Evolutionary conservation across 2,888 invertebrate species (phyloP).

Genomic region (Diabrotica balteata): DNA sequence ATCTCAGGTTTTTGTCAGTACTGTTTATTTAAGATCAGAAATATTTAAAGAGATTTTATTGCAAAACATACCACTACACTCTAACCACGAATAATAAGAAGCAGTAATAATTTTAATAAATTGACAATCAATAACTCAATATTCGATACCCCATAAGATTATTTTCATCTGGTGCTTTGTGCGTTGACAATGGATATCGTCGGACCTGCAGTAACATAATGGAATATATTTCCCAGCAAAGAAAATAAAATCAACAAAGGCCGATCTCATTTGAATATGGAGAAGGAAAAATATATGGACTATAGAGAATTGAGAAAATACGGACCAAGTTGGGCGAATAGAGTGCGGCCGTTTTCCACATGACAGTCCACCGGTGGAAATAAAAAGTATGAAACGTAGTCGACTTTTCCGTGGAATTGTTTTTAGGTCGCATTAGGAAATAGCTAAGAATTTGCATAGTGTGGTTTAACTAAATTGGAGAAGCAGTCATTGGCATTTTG

Average conservation of each 20-base stretch:
- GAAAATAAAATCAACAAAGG: constrained; percentile 27
- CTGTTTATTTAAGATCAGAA: too few species aligned
- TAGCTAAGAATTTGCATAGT: too few species aligned
- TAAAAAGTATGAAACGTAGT: constrained; percentile 14
- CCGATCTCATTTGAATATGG: constrained; percentile 30
- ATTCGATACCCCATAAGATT: constrained; percentile 14
- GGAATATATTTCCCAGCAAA: constrained; percentile 18
- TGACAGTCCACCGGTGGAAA: constrained; percentile 34
- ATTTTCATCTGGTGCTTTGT: constrained; percentile 10
- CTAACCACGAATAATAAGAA: too few species aligned
- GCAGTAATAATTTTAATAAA: too few species aligned
- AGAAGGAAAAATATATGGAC: constrained; percentile 26
- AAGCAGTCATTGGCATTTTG: too few species aligned
- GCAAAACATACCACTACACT: too few species aligned
- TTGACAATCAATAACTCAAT: constrained; percentile 14
- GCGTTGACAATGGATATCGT: constrained; percentile 15
- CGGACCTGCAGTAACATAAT: constrained; percentile 14
- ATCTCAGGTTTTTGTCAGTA: too few species aligned
- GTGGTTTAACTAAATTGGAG: too few species aligned
- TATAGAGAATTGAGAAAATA: constrained; percentile 27
- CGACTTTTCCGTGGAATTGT: too few species aligned
- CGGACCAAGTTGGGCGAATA: constrained; percentile 15
- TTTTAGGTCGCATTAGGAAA: too few species aligned
- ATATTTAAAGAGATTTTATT: too few species aligned
- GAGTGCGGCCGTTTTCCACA: constrained; percentile 24